Base-by-base conservation (phyloP, 2,888 invertebrate genomes). In the Rhogogaster chlorosoma region DNA sequence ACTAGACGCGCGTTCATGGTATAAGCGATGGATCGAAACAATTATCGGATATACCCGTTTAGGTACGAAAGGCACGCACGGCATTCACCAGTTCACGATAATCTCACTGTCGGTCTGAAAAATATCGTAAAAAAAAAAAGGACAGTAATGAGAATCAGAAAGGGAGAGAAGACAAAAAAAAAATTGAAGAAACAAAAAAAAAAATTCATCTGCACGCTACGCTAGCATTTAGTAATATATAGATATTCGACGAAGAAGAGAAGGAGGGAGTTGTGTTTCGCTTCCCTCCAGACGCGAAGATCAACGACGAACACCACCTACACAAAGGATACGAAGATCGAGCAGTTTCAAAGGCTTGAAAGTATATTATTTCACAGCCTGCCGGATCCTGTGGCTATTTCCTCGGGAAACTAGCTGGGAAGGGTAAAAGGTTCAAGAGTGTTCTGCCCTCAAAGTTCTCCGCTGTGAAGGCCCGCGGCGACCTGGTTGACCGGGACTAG, bases 401-500 rank as follows among this genome's bases (percentile, higher is more conserved):
- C 71, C 71, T 42, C 71, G 71, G 42, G 38, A 73, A 42, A 73
- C 42, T 73, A 38, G 26, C 38, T 73, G 71, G 26, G 18, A 77
- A 32, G 29, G 49, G 49, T 53, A 53, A 77, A 53, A 29, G 77
- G 77, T 49, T 77, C 49, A 53, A 77, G 49, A 77, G 77, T 32
- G 18, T 77, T 77, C 10, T 29, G 36, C n/a, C 45, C 45, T 49
- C 29, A 45, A 49, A 29, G 29, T 57, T 80, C 22, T 61, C 18
- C 32, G 10, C 77, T 29, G 22, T 29, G 22, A 32, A 53, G 26
- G 77, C 57, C 38, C 38, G 61, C 22, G n/a, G 29, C 77, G 77
- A 73, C 71, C 71, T 29, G 57, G 80, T 53, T 42, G 75, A 36
- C 45, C 70, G 86, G 85, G 84, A 85, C 86, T 87, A 87, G 90